phyloP scores from a whole-genome alignment of 2,888 invertebrate genomes.

The Apotomis turbidana region DNA sequence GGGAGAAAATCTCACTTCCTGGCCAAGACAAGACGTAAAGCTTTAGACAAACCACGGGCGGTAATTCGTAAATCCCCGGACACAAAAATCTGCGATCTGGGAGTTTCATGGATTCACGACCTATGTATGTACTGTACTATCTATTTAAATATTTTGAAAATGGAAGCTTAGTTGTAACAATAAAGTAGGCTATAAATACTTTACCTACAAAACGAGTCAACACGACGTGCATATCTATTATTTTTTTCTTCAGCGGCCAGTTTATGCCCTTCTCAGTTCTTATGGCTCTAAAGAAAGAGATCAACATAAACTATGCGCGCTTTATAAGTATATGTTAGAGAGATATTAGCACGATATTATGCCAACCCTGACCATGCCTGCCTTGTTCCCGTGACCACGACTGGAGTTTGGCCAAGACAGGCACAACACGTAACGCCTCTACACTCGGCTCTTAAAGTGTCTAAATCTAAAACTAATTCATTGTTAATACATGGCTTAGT shows the following conservation, averaged over 20 bases:
- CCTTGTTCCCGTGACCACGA: not conserved
- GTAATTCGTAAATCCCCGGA: too few species aligned
- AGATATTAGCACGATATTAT: conserved; percentile 1
- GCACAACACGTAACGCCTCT: conserved; percentile 3
- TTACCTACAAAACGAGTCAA: conserved; percentile 34
- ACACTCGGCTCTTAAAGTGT: conserved; percentile 7
- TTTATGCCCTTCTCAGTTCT: conserved; percentile 38
- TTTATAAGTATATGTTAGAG: not conserved
- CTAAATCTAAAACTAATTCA: conserved; percentile 41
- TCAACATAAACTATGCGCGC: conserved; percentile 33
- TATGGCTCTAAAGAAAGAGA: conserved; percentile 41
- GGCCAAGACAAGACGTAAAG: too few species aligned
- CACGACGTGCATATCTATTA: conserved; percentile 28
- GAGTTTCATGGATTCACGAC: too few species aligned
- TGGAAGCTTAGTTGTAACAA: conserved; percentile 41
- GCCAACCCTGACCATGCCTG: not conserved
- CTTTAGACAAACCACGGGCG: too few species aligned
- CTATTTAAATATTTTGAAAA: conserved; percentile 49
- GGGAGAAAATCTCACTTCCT: too few species aligned
- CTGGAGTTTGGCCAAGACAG: not conserved
- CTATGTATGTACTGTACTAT: too few species aligned
- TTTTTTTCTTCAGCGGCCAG: conserved; percentile 10
- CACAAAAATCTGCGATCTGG: too few species aligned
- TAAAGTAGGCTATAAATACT: conserved; percentile 21
- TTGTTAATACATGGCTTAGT: conserved; percentile 36